Evolutionary conservation across 2,797 vertebrate species (phyloP).

Genomic region (Sibirionetta formosa): DNA sequence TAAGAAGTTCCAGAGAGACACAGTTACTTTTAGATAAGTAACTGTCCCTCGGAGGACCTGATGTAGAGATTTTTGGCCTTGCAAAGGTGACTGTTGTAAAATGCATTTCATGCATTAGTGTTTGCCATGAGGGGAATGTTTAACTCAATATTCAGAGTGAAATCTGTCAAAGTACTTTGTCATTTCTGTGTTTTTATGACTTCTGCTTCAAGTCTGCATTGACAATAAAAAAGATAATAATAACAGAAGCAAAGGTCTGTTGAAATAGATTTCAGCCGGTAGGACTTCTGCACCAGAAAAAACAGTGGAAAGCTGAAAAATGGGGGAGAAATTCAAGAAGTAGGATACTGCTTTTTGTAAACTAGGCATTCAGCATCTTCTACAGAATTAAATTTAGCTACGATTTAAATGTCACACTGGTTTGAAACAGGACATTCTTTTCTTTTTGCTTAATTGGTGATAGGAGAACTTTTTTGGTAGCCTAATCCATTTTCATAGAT

Average conservation of each 20-base stretch:
- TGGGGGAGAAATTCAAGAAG: neutral
- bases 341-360: neutral
- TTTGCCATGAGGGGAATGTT: neutral
- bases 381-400: slow-evolving; percentile 29
- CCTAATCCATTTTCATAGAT: neutral
- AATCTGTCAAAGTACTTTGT: neutral
- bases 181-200: neutral
- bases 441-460: neutral
- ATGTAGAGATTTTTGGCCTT: neutral
- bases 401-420: neutral
- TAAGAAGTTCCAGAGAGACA: neutral
- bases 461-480: neutral
- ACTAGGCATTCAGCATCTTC: neutral
- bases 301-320: neutral
- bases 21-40: neutral
- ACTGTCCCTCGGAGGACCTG: neutral
- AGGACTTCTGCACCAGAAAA: neutral
- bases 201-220: neutral
- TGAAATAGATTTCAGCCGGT: slow-evolving; percentile 2
- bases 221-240: neutral
- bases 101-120: neutral
- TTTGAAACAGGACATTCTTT: neutral
- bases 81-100: neutral
- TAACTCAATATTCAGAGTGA: neutral
- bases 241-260: neutral